A percentile compares a stretch with the other conserved stretches of the same genome.
phyloP scores from a whole-genome alignment of 2,797 vertebrate genomes.

The Nannoperca australis region DNA sequence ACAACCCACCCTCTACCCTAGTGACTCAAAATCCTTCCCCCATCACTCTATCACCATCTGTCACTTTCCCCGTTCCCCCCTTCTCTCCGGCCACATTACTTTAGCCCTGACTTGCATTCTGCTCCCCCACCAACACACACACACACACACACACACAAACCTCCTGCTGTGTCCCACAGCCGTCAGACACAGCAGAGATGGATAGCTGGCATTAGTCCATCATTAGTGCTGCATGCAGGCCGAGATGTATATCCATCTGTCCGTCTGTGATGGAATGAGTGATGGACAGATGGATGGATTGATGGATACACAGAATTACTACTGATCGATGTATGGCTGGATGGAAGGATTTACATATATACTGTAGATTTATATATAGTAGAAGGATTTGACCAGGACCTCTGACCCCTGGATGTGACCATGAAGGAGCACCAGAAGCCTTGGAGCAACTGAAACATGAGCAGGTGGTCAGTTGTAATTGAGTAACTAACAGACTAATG shows the following conservation, averaged over 20 bases:
- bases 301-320: neutral
- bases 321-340: slow-evolving; percentile 20
- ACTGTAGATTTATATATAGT: neutral
- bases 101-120: slow-evolving; percentile 32
- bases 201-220: slow-evolving; percentile 46
- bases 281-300: slow-evolving; percentile 25
- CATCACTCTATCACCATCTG: slow-evolving; percentile 72
- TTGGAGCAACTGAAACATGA: neutral
- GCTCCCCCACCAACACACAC: neutral
- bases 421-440: neutral
- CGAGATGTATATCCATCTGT: slow-evolving; percentile 13
- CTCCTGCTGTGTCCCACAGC: slow-evolving; percentile 37
- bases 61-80: slow-evolving; percentile 56
- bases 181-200: slow-evolving; percentile 45
- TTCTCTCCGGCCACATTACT: slow-evolving; percentile 39
- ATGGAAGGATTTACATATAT: neutral
- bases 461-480: neutral
- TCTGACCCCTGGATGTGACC: neutral
- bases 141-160: slow-evolving; percentile 1
- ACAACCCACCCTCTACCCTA: slow-evolving; percentile 37
- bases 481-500: neutral
- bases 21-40: slow-evolving; percentile 75
- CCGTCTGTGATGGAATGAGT: slow-evolving; percentile 47
- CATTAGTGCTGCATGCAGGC: slow-evolving; percentile 21
- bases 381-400: neutral